These are phyloP conservation scores for Fistularia commersonii DNA, from an alignment of 2,797 vertebrate species.

Conservation along the genomic window DNA sequence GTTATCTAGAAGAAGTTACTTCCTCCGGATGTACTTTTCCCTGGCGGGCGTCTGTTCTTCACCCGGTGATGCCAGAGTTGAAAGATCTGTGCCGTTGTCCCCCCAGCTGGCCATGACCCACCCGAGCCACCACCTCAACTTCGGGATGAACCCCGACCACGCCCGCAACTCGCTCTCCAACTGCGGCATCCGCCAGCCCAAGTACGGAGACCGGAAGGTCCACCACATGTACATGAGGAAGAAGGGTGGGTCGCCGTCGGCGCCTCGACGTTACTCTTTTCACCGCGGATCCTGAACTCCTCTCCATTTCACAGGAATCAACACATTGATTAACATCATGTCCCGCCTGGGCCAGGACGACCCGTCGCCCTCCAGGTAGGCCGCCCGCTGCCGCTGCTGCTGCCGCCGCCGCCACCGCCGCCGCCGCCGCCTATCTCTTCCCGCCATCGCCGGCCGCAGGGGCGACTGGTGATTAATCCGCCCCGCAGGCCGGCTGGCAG, in stretches of 20 bases:
- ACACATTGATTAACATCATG: slow-evolving; percentile 99
- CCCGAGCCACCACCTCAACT: slow-evolving; percentile 98
- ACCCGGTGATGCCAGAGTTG: too few relatives aligned
- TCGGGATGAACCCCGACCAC: slow-evolving; percentile 98
- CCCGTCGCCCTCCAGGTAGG: slow-evolving; percentile 94
- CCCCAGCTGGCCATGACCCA: slow-evolving; percentile 95
- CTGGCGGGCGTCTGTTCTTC: neutral
- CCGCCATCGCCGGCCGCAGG: slow-evolving; percentile 51
- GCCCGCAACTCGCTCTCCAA: slow-evolving; percentile 97
- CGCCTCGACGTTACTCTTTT: too few relatives aligned
- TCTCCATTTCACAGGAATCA: slow-evolving; percentile 82
- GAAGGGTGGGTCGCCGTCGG: slow-evolving; percentile 82
- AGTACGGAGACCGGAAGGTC: slow-evolving; percentile 95
- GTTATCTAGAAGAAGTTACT: too few relatives aligned
- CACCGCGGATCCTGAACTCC: too few relatives aligned
- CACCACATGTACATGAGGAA: slow-evolving; percentile 99
- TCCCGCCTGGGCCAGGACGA: slow-evolving; percentile 97
- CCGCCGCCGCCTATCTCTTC: slow-evolving; percentile 49
- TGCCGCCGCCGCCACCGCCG: too few relatives aligned
- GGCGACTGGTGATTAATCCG: slow-evolving; percentile 61
- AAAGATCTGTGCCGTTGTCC: neutral
- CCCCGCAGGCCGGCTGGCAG: slow-evolving; percentile 61
- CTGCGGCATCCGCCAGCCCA: slow-evolving; percentile 96
- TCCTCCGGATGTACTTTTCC: too few relatives aligned
- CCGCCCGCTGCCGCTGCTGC: slow-evolving; percentile 34